Evolutionary conservation across 2,113 vertebrate genomes (phyloP).

Genomic region (Emydocephalus ijimae): DNA sequence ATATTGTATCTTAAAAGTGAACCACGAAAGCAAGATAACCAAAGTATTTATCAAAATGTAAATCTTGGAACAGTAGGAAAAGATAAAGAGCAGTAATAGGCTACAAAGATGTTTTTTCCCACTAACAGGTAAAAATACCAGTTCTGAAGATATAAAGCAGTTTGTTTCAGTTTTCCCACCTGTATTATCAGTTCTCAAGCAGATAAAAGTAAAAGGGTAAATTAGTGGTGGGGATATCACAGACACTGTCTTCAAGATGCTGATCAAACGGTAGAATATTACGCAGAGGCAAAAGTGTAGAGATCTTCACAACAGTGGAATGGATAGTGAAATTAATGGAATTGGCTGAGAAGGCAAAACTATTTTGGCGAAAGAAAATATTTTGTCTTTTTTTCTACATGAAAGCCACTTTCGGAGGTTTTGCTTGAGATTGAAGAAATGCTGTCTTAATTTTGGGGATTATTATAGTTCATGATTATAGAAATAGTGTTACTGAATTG

Average conservation of each 20-base stretch:
- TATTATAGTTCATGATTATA: too few relatives aligned
- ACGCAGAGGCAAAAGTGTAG: not conserved
- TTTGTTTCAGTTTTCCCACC: not conserved
- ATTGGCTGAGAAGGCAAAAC: not conserved
- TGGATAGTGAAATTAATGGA: not conserved
- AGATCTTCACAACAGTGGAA: not conserved
- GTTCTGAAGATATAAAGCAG: not conserved
- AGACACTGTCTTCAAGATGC: not conserved
- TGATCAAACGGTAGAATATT: not conserved
- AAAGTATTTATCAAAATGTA: slow-evolving; percentile 5
- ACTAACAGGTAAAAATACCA: not conserved
- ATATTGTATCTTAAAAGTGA: slow-evolving; percentile 26
- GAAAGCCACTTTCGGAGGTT: too few relatives aligned
- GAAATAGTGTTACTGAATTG: too few relatives aligned
- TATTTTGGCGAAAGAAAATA: not conserved
- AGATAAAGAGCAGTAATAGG: not conserved
- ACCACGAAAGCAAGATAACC: slow-evolving; percentile 5
- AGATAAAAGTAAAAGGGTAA: not conserved
- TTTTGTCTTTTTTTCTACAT: too few relatives aligned
- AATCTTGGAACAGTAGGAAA: not conserved
- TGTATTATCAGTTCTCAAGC: not conserved
- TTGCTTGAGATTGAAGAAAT: not conserved
- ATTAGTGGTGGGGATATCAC: not conserved
- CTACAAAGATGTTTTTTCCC: not conserved
- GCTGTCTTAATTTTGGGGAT: too few relatives aligned